These are phyloP conservation scores for Agrypnia vestita DNA, from an alignment of 1,140 invertebrate genomes.

Conservation along the genomic window DNA sequence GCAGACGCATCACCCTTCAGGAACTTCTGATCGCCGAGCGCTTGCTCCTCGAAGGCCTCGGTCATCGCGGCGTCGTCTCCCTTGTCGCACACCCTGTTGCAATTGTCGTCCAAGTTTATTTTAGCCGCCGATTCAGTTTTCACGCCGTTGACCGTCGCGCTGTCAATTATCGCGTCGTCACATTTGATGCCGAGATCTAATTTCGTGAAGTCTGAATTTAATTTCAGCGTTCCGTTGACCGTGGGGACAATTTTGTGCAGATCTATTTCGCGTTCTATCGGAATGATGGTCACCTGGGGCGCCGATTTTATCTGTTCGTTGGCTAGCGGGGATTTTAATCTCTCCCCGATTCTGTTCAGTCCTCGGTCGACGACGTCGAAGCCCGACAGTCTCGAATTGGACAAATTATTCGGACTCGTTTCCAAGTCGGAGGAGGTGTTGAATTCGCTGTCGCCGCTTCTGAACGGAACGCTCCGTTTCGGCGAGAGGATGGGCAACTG, in stretches of 20 bases:
- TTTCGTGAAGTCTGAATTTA: slow-evolving; percentile 10
- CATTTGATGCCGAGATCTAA: not conserved
- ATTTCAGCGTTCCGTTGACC: slow-evolving; percentile 16
- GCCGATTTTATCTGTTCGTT: slow-evolving; percentile 34
- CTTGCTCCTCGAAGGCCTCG: no score
- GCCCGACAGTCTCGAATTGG: slow-evolving; percentile 40
- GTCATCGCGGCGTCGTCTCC: no score
- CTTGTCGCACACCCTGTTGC: slow-evolving; percentile 60
- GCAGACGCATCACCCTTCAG: no score
- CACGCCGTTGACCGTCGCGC: not conserved
- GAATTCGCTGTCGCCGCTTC: slow-evolving; percentile 63
- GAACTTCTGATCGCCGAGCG: no score
- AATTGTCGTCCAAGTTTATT: slow-evolving; percentile 69
- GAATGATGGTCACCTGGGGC: slow-evolving; percentile 51
- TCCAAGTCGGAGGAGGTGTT: slow-evolving; percentile 60
- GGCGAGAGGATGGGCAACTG: slow-evolving; percentile 83
- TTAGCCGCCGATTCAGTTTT: not conserved
- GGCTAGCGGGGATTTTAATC: not conserved
- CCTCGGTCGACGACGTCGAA: slow-evolving; percentile 55
- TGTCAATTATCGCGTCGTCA: not conserved
- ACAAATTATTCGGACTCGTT: slow-evolving; percentile 50
- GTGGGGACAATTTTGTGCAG: slow-evolving; percentile 9
- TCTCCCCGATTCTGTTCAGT: slow-evolving; percentile 11
- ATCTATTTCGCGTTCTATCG: slow-evolving; percentile 45
- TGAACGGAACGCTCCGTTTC: slow-evolving; percentile 70